These are phyloP conservation scores for Lamellibrachia columna DNA, from an alignment of 2,888 invertebrate species.

Conservation along the genomic window DNA sequence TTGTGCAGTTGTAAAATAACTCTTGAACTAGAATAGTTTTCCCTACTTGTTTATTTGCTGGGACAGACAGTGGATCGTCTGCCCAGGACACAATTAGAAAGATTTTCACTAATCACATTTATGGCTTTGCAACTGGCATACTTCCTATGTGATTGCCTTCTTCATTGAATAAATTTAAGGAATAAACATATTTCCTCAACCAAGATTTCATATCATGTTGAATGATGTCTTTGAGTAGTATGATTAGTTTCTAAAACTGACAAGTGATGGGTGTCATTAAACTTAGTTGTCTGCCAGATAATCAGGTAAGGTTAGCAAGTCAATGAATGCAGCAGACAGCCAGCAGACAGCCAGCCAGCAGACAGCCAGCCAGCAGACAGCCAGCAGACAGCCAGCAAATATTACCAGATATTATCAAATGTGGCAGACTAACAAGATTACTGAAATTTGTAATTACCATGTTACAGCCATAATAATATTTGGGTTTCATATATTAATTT, in stretches of 20 bases:
- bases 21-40: background rate
- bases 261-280: background rate
- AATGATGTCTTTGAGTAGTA: background rate
- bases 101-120: background rate
- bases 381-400: background rate
- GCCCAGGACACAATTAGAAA: background rate
- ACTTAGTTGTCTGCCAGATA: background rate
- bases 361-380: no score
- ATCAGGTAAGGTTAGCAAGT: background rate
- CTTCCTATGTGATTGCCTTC: background rate
- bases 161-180: no score
- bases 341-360: background rate
- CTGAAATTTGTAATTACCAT: background rate
- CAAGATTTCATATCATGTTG: no score
- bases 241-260: background rate
- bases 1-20: background rate
- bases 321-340: background rate
- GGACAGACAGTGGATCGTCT: background rate
- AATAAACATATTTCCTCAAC: no score
- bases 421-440: background rate
- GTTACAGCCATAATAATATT: background rate
- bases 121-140: background rate
- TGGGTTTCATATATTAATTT: background rate
- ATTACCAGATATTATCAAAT: background rate
- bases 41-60: background rate